These are phyloP conservation scores for Temnothorax unifasciatus DNA, from an alignment of 2,888 invertebrate species.

Conservation along the genomic window DNA sequence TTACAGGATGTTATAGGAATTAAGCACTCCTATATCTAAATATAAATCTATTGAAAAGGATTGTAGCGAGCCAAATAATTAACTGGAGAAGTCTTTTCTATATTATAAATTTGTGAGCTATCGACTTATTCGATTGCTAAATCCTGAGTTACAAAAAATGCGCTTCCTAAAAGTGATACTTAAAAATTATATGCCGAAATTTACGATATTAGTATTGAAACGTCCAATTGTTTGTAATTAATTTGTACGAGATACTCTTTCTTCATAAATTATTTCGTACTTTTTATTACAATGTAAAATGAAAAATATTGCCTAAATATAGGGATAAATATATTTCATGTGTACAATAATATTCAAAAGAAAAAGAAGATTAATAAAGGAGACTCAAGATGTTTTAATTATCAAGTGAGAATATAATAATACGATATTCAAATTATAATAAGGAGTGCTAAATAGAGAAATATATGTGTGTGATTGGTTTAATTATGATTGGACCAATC, in stretches of 20 bases:
- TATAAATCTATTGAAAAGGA: constrained; percentile 49
- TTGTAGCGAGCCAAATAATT: constrained; percentile 41
- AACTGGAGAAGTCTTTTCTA: constrained; percentile 66
- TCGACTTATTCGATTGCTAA: not conserved
- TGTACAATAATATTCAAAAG: not conserved
- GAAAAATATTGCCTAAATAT: constrained; percentile 36
- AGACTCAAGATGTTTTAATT: constrained; percentile 40
- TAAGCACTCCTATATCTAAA: constrained; percentile 61
- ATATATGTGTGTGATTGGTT: constrained; percentile 65
- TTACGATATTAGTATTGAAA: constrained; percentile 33
- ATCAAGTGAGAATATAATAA: constrained; percentile 56
- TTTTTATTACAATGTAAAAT: constrained; percentile 8
- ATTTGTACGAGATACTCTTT: constrained; percentile 17
- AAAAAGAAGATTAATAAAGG: constrained; percentile 21
- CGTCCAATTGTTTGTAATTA: constrained; percentile 34
- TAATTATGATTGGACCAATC: constrained; percentile 69
- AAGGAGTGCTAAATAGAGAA: constrained; percentile 28
- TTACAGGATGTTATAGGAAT: constrained; percentile 56
- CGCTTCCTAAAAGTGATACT: constrained; percentile 47
- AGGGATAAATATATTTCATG: not conserved
- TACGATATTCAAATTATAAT: constrained; percentile 52
- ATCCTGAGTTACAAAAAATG: constrained; percentile 35
- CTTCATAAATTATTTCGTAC: constrained; percentile 17
- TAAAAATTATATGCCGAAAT: constrained; percentile 28
- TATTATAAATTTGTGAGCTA: constrained; percentile 45